These are phyloP conservation scores for Cordylochernes scorpioides DNA, from an alignment of 2,888 invertebrate genomes.

Conservation along the genomic window DNA sequence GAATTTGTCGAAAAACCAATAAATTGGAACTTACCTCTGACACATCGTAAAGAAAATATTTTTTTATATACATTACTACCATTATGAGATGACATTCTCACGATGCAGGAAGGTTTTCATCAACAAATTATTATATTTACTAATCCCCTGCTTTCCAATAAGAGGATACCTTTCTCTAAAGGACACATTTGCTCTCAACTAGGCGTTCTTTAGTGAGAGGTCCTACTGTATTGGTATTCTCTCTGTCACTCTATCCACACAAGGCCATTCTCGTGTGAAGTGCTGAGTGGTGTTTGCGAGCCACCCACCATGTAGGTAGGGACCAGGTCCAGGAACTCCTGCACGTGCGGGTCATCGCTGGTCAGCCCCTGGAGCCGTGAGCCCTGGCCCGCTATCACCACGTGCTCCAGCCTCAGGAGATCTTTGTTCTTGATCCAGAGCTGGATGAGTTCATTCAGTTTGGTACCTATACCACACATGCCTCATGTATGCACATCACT, in stretches of 20 bases:
- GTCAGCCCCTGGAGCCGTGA: conserved; percentile 41
- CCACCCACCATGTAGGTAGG: conserved; percentile 17
- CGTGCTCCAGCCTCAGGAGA: conserved; percentile 16
- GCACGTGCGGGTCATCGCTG: conserved; percentile 52
- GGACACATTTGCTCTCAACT: neutral
- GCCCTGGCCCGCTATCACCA: conserved; percentile 17
- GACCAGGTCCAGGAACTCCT: conserved; percentile 23
- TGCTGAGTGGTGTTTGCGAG: too few species aligned
- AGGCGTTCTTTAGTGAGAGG: neutral
- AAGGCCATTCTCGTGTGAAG: too few species aligned
- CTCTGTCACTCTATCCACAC: neutral
- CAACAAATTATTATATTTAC: neutral
- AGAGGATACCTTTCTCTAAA: neutral
- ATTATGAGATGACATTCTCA: too few species aligned
- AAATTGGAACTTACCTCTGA: too few species aligned
- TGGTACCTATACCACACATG: too few species aligned
- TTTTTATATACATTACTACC: too few species aligned
- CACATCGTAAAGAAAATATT: too few species aligned
- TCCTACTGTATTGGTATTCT: neutral
- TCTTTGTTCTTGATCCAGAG: conserved; percentile 16
- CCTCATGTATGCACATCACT: too few species aligned
- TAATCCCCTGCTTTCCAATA: neutral
- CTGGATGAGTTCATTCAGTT: conserved; percentile 15
- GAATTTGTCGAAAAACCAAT: too few species aligned
- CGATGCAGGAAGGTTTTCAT: too few species aligned